A percentile compares a stretch with the other conserved stretches of the same genome.
These are phyloP conservation scores for Cydia fagiglandana DNA, from an alignment of 1,140 invertebrate species.

Conservation along the genomic window DNA sequence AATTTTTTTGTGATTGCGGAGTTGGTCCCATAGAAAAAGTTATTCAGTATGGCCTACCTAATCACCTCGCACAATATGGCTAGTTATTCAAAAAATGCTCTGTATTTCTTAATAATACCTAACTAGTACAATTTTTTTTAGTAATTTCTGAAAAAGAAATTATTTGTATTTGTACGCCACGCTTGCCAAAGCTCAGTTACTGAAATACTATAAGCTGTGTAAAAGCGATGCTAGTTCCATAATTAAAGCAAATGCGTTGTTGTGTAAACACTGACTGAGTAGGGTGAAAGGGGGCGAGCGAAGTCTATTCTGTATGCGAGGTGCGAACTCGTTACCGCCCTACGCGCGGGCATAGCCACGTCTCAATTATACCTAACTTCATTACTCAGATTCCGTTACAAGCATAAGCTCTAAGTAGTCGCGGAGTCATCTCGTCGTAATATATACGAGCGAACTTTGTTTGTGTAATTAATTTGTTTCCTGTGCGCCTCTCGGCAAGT, in stretches of 20 bases:
- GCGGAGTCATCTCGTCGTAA: slow-evolving; percentile 33
- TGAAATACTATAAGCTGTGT: neutral
- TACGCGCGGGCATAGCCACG: slow-evolving; percentile 52
- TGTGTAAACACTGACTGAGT: slow-evolving; percentile 48
- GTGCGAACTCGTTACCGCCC: slow-evolving; percentile 56
- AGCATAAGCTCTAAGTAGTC: slow-evolving; percentile 43
- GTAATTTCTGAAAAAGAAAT: too few species aligned
- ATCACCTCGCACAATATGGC: too few species aligned
- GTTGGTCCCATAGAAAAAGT: too few species aligned
- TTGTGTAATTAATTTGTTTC: slow-evolving; percentile 54
- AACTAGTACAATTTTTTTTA: too few species aligned
- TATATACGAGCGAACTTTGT: slow-evolving; percentile 39
- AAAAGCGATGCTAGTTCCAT: slow-evolving; percentile 27
- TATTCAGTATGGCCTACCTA: too few species aligned
- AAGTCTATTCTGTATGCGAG: slow-evolving; percentile 52
- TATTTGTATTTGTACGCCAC: too few species aligned
- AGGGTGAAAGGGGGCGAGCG: slow-evolving; percentile 38
- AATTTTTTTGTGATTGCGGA: too few species aligned
- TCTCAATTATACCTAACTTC: slow-evolving; percentile 66
- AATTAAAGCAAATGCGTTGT: slow-evolving; percentile 40
- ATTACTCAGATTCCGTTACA: slow-evolving; percentile 53
- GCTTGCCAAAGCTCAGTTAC: neutral
- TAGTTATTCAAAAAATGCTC: too few species aligned
- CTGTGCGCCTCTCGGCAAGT: slow-evolving; percentile 37
- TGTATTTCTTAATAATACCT: too few species aligned